These are phyloP conservation scores for Sprattus sprattus DNA, from an alignment of 2,113 vertebrate species.

Conservation along the genomic window DNA sequence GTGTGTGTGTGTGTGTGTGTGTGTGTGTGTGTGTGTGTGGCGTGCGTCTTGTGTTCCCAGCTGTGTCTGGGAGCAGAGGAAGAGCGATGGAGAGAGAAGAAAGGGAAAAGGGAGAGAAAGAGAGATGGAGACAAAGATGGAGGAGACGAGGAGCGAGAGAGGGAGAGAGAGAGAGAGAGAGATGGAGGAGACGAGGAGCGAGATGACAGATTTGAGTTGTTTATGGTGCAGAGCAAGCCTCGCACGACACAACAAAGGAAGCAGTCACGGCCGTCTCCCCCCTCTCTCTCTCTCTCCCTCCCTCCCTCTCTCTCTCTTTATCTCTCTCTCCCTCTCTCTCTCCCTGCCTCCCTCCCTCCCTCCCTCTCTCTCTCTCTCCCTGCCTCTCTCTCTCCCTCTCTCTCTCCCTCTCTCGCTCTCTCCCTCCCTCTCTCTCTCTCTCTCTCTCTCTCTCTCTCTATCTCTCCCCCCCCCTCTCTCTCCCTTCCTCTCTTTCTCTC, in stretches of 20 bases:
- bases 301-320: not conserved
- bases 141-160: too few relatives aligned
- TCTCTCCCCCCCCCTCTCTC: not conserved
- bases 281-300: not conserved
- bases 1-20: too few relatives aligned
- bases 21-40: too few relatives aligned
- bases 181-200: slow-evolving; percentile 25
- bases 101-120: not conserved
- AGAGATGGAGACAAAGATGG: not conserved
- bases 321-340: not conserved
- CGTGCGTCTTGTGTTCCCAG: slow-evolving; percentile 57
- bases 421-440: not conserved
- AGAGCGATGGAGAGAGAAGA: not conserved
- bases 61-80: slow-evolving; percentile 54
- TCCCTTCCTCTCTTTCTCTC: not conserved
- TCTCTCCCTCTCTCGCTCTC: too few relatives aligned
- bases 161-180: not conserved
- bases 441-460: not conserved
- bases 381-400: not conserved
- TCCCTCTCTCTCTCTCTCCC: not conserved
- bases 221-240: slow-evolving; percentile 42
- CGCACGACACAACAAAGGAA: not conserved
- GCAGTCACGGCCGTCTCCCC: not conserved
- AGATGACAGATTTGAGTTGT: slow-evolving; percentile 44
- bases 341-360: too few relatives aligned